Evolutionary conservation across 2,888 invertebrate species (phyloP).

Genomic region (Pseudoips prasinana): DNA sequence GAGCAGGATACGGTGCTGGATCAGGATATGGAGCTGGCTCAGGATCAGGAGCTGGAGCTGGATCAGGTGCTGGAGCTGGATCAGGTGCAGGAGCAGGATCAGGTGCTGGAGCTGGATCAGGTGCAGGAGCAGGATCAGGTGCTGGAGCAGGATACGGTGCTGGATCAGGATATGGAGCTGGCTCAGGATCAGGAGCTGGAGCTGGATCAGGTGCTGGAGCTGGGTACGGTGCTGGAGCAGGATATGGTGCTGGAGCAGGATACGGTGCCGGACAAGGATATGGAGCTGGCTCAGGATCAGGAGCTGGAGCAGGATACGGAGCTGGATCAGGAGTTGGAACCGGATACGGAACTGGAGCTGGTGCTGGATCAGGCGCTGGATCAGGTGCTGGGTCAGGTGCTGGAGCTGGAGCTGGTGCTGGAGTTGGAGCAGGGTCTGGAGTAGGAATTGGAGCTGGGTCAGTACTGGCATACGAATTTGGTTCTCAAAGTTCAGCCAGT

Average conservation of each 20-base stretch:
- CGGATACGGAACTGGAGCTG: not conserved
- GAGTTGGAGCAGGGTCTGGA: slow-evolving; percentile 3
- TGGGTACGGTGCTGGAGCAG: not conserved
- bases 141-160: not conserved
- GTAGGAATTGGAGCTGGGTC: not conserved
- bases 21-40: not conserved
- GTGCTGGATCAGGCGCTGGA: slow-evolving; percentile 1
- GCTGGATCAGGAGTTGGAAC: slow-evolving; percentile 4
- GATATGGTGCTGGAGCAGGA: not conserved
- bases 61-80: not conserved
- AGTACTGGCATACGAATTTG: too few species aligned
- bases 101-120: not conserved
- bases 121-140: slow-evolving; percentile 1
- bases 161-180: slow-evolving; percentile 2
- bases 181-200: slow-evolving; percentile 5
- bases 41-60: slow-evolving; percentile 4
- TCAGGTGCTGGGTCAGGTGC: not conserved
- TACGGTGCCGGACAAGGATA: not conserved
- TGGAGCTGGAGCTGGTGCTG: slow-evolving; percentile 1
- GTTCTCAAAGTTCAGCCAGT: not conserved
- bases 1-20: not conserved
- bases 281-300: slow-evolving; percentile 1
- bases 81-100: slow-evolving; percentile 2
- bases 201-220: slow-evolving; percentile 12
- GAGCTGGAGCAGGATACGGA: not conserved